Conservation (phyloP, 2,888 invertebrate species). For the Chalcosyrphus nemorum region DNA sequence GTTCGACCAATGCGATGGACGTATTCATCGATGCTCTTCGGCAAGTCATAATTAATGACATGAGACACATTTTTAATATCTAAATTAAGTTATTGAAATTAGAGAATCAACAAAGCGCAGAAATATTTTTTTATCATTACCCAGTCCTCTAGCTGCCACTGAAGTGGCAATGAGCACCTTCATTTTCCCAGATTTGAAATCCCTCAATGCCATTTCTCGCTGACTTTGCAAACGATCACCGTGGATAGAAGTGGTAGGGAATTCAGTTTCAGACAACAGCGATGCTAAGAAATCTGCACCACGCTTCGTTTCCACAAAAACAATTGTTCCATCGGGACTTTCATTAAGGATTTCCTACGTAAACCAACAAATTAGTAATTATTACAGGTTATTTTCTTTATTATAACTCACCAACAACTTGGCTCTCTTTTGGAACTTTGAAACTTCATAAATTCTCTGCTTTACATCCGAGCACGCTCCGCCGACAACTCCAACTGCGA, state of each 20-base stretch:
- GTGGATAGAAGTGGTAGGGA: conserved; percentile 98
- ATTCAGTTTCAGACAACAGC: conserved; percentile 89
- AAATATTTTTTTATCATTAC: conserved; percentile 78
- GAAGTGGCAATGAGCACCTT: conserved; percentile 96
- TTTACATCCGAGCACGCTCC: conserved; percentile 96
- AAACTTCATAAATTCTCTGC: conserved; percentile 88
- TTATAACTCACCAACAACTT: conserved; percentile 85
- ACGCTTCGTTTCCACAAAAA: conserved; percentile 96
- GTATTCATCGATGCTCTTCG: conserved; percentile 94
- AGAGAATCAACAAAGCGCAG: not conserved
- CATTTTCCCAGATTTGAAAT: conserved; percentile 91
- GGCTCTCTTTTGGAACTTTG: conserved; percentile 88
- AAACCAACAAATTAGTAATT: too few relatives aligned
- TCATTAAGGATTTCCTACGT: conserved; percentile 78
- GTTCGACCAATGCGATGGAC: conserved; percentile 98
- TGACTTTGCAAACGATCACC: conserved; percentile 98
- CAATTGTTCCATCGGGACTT: conserved; percentile 85
- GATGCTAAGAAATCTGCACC: conserved; percentile 95
- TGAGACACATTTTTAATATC: conserved; percentile 94
- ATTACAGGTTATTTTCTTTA: too few relatives aligned
- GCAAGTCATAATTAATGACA: conserved; percentile 96
- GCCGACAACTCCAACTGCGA: conserved; percentile 95
- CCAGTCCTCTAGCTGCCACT: conserved; percentile 95
- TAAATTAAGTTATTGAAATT: conserved; percentile 77
- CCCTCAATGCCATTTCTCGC: conserved; percentile 95